Percentiles rank a stretch among this genome's conserved stretches.
Evolutionary conservation across 2,888 invertebrate species (phyloP).

Genomic region (Mellilla xanthometata): DNA sequence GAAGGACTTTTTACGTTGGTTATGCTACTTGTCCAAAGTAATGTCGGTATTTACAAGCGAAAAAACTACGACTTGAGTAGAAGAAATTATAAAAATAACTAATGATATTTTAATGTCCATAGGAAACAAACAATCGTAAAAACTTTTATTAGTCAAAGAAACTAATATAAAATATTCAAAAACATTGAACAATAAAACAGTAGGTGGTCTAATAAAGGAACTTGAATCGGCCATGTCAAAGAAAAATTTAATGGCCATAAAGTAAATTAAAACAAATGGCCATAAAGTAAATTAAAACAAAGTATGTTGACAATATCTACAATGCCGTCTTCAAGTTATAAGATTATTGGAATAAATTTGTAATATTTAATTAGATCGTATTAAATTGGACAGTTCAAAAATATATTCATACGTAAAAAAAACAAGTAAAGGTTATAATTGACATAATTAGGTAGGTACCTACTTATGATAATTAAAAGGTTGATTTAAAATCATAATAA

Average conservation of each 20-base stretch:
- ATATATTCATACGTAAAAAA: too few relatives aligned
- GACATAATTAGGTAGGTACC: too few relatives aligned
- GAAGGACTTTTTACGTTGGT: too few relatives aligned
- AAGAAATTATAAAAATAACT: too few relatives aligned
- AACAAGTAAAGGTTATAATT: too few relatives aligned
- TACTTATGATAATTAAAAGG: too few relatives aligned
- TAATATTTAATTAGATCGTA: too few relatives aligned
- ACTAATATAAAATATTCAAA: conserved; percentile 13
- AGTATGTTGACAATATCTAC: conserved; percentile 3
- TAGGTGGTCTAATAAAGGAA: conserved; percentile 17
- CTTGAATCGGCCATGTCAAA: conserved; percentile 19
- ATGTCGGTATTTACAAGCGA: too few relatives aligned
- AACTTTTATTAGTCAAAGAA: conserved; percentile 9
- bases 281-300: conserved; percentile 5
- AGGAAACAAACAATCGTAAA: conserved; percentile 14
- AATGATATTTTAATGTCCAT: neutral
- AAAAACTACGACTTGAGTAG: too few relatives aligned
- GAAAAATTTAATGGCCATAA: conserved; percentile 15
- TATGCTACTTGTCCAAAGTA: too few relatives aligned
- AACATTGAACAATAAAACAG: conserved; percentile 17
- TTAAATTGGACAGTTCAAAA: too few relatives aligned
- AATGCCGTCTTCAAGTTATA: neutral
- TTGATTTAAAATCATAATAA: too few relatives aligned
- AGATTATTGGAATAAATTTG: neutral
- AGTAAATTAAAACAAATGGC: conserved; percentile 4